These are phyloP conservation scores for Luperina nickerlii DNA, from an alignment of 2,888 invertebrate genomes.

Conservation along the genomic window DNA sequence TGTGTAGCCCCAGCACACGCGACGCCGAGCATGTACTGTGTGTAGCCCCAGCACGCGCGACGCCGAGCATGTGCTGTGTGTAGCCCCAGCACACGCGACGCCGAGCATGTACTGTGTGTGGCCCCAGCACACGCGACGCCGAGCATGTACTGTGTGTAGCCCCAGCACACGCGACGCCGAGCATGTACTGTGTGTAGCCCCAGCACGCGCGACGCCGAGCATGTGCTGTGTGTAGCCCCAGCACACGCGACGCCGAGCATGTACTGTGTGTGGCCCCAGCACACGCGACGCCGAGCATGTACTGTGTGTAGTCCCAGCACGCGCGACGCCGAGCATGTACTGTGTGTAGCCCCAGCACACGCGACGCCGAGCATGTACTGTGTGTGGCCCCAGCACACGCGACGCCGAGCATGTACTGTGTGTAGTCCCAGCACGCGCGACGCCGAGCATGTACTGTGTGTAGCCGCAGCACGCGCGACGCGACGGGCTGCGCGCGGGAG, in stretches of 20 bases:
- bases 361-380: not conserved
- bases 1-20: not conserved
- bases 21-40: not conserved
- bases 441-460: not conserved
- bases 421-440: not conserved
- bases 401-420: not conserved
- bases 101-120: not conserved
- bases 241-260: too few relatives aligned
- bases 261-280: too few relatives aligned
- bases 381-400: not conserved
- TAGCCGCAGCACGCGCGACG: too few relatives aligned
- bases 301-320: not conserved
- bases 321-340: not conserved
- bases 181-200: not conserved
- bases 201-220: not conserved
- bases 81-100: not conserved
- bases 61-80: not conserved
- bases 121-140: too few relatives aligned
- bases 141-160: not conserved
- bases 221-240: not conserved
- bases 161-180: not conserved
- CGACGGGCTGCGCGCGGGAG: not conserved
- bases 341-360: not conserved
- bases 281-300: not conserved
- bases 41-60: too few relatives aligned